These are phyloP conservation scores for Bombus soroeensis DNA, from an alignment of 1,140 invertebrate genomes.

Conservation along the genomic window DNA sequence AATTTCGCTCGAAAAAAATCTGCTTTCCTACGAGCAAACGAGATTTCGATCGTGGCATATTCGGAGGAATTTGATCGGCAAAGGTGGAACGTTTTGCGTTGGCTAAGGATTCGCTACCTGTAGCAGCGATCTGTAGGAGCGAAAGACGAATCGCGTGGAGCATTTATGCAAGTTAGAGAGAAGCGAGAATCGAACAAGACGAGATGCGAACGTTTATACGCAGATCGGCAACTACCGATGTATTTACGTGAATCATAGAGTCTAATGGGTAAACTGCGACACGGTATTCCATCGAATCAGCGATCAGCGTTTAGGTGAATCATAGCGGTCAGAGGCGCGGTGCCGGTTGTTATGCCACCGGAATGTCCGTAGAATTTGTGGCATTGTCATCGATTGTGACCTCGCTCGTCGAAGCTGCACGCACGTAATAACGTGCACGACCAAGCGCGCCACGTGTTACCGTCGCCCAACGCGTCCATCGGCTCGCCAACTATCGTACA, in stretches of 20 bases:
- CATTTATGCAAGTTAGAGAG: neutral
- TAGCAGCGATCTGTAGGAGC: neutral
- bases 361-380: slow-evolving; percentile 58
- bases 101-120: too few relatives aligned
- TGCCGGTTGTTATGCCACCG: slow-evolving; percentile 15
- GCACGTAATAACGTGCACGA: slow-evolving; percentile 38
- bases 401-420: neutral
- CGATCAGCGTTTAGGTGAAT: slow-evolving; percentile 40
- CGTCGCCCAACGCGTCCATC: neutral
- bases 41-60: neutral
- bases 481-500: neutral
- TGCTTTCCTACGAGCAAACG: too few relatives aligned
- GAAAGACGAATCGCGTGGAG: neutral
- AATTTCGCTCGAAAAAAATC: too few relatives aligned
- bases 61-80: neutral
- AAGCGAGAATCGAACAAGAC: neutral
- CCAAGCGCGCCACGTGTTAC: neutral
- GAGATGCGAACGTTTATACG: neutral
- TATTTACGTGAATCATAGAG: slow-evolving; percentile 47
- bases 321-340: slow-evolving; percentile 20
- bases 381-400: slow-evolving; percentile 59
- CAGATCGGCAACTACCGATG: neutral
- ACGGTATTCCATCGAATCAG: slow-evolving; percentile 16
- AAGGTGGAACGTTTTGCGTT: neutral
- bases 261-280: slow-evolving; percentile 30